A percentile compares a stretch with the other conserved stretches of the same genome.
Conservation (phyloP, 2,797 vertebrate species). For the Notolepis coatsorum region DNA sequence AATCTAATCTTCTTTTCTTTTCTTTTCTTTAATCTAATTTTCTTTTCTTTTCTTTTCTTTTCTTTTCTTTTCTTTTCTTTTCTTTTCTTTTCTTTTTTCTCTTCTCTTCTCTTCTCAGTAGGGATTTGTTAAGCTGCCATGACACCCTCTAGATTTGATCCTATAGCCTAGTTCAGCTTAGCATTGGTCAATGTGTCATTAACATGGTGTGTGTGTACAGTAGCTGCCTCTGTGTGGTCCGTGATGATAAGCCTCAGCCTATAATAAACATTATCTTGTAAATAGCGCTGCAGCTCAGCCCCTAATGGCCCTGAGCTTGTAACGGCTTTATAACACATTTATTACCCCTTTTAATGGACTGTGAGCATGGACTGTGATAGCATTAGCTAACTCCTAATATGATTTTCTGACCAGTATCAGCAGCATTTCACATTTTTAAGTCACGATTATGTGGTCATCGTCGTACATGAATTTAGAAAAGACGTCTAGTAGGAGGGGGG, state of each 20-base stretch:
- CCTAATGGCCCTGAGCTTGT: conserved; percentile 77
- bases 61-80: neutral
- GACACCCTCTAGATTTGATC: neutral
- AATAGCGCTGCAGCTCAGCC: conserved; percentile 77
- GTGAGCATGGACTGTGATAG: conserved; percentile 66
- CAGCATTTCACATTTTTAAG: conserved; percentile 64
- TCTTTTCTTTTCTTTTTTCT: conserved; percentile 40
- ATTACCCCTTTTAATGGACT: conserved; percentile 80
- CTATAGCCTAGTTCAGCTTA: conserved; percentile 45
- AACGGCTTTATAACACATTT: conserved; percentile 83
- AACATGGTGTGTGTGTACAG: conserved; percentile 53
- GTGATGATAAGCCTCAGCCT: conserved; percentile 76
- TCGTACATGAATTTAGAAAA: conserved; percentile 5
- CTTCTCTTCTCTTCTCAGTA: conserved; percentile 14
- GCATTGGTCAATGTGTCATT: conserved; percentile 57
- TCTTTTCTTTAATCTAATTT: too few species aligned
- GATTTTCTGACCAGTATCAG: conserved; percentile 70
- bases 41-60: conserved; percentile 7
- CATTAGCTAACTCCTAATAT: conserved; percentile 70
- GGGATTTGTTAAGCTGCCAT: neutral
- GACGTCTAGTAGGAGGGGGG: conserved; percentile 48
- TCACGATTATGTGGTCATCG: conserved; percentile 61
- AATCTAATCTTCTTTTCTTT: too few species aligned
- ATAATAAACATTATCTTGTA: conserved; percentile 82
- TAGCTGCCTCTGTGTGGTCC: conserved; percentile 67